Base-by-base conservation (phyloP, 2,888 invertebrate species). In the Chydorus sphaericus region DNA sequence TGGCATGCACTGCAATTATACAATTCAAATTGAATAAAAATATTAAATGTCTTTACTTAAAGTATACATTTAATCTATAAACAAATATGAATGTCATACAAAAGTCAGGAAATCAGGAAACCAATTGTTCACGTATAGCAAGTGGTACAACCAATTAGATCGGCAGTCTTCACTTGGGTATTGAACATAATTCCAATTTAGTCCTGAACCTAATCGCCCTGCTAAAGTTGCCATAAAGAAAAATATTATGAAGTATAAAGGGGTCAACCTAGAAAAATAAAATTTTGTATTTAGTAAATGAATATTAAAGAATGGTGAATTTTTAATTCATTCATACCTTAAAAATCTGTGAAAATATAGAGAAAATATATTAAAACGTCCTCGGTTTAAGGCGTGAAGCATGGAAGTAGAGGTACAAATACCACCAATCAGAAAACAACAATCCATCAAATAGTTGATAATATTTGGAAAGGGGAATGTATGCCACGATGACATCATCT, bases 1-100 rank as follows among this genome's bases (percentile, higher is more conserved):
- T 68, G 81, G 82, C 81, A 82, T 82, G 62, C 81, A 82, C 81
- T 81, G 23, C n/a, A n/a, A n/a, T n/a, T n/a, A n/a, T n/a, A n/a
- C n/a, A n/a, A n/a, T n/a, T n/a, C n/a, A n/a, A n/a, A n/a, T n/a
- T n/a, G n/a, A n/a, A n/a, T n/a, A n/a, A n/a, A n/a, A n/a, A n/a
- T n/a, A n/a, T n/a, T n/a, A n/a, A n/a, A n/a, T n/a, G n/a, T n/a
- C n/a, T n/a, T n/a, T n/a, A n/a, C n/a, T n/a, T n/a, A n/a, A n/a
- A n/a, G n/a, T n/a, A n/a, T n/a, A n/a, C n/a, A n/a, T n/a, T n/a
- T n/a, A n/a, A n/a, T n/a, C n/a, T n/a, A n/a, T n/a, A n/a, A n/a
- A n/a, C n/a, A n/a, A n/a, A n/a, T n/a, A n/a, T n/a, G n/a, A n/a
- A n/a, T n/a, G n/a, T n/a, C n/a, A n/a, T n/a, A n/a, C n/a, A n/a